Base-by-base conservation (phyloP, 2,888 invertebrate genomes). In the Brachyptera risi region DNA sequence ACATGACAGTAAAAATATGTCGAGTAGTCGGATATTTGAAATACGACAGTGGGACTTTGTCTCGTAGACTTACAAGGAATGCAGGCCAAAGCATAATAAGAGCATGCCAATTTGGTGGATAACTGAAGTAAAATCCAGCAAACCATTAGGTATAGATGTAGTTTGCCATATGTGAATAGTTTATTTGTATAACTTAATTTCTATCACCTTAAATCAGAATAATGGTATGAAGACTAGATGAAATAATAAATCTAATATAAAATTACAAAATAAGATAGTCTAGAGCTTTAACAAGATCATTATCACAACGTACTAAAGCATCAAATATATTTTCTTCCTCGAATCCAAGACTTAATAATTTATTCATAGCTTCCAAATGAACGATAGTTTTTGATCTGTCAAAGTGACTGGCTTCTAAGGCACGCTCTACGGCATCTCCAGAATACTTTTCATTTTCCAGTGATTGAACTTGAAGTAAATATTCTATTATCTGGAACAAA, bases 231-330 rank as follows among this genome's bases (percentile, higher is more conserved):
- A n/a, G n/a, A n/a, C n/a, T n/a, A n/a, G n/a, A n/a, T n/a, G n/a
- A n/a, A 11, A 7, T 31, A 31, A 31, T 31, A 31, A 31, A 5
- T 31, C 31, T 31, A 31, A n/a, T n/a, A n/a, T n/a, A n/a, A 5
- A 31, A 19, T 21, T 88, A 90, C 72, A 87, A 84, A 71, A 92
- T 87, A 68, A 92, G 79, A 72, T 86, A 84, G 73, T 93, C 93
- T 70, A 94, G 79, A 47, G 92, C 92, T 76, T 87, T 88, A 73
- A 93, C 92, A 71, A 87, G 82, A 76, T 93, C 89, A 73, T 90
- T 89, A 75, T 90, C 82, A 72, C 86, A 87, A 70, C 86, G 85
- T 35, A 87, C 75, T 57, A 93, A 80, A 19, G 90, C 91, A 62
- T 83, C 82, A 0, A 86, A 86, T 54, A 88, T 89, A 70, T 83